Conservation (phyloP, 2,888 invertebrate species). For the Argyresthia albistria region DNA sequence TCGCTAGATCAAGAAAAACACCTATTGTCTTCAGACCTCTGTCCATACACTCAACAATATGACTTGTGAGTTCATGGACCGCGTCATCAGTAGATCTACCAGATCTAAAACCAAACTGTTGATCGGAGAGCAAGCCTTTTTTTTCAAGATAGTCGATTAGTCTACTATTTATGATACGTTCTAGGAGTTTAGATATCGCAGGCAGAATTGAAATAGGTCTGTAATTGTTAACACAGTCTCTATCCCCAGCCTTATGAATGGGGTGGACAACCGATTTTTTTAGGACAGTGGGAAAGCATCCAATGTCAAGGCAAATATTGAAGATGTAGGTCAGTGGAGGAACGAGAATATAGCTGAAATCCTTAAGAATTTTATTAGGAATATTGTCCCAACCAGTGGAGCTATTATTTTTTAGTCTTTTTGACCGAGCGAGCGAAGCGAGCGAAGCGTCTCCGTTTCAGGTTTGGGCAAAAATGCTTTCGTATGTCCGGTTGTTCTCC, state of each 20-base stretch:
- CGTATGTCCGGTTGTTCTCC: too few species aligned
- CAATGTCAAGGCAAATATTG: conserved; percentile 6
- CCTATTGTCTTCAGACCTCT: conserved; percentile 3
- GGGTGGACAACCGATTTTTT: conserved; percentile 8
- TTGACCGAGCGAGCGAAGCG: too few species aligned
- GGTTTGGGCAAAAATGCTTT: too few species aligned
- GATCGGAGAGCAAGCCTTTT: conserved; percentile 5
- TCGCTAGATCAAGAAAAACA: conserved; percentile 9
- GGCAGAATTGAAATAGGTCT: conserved; percentile 7
- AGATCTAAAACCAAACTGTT: conserved; percentile 10
- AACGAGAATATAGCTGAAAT: not conserved
- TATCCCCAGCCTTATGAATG: conserved; percentile 9
- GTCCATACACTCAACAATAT: conserved; percentile 5
- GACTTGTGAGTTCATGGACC: conserved; percentile 1
- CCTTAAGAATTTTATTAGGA: conserved; percentile 1
- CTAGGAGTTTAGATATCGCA: conserved; percentile 5
- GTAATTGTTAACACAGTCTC: conserved; percentile 4
- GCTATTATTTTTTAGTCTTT: conserved; percentile 4
- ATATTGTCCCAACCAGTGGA: conserved; percentile 7
- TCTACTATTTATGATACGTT: conserved; percentile 5
- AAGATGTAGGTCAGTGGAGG: conserved; percentile 2
- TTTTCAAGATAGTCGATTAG: conserved; percentile 8
- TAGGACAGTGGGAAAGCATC: conserved; percentile 7
- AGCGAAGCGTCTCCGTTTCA: too few species aligned
- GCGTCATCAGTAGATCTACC: conserved; percentile 11